Evolutionary conservation across 2,888 invertebrate species (phyloP).

Genomic region (Drosophila hamatofila): DNA sequence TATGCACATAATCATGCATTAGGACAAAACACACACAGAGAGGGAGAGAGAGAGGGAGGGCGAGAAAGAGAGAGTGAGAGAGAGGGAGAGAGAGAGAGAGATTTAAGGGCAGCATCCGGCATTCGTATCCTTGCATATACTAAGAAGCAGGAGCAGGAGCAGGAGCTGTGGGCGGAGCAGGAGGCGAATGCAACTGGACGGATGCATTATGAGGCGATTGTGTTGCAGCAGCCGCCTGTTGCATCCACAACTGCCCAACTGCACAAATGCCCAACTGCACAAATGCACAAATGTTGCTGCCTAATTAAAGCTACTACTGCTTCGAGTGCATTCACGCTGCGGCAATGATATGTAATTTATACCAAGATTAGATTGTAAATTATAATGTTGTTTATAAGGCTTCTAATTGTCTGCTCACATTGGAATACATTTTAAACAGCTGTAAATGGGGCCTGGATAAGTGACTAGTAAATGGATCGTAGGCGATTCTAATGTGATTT

Average conservation of each 20-base stretch:
- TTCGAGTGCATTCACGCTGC: constrained; percentile 13
- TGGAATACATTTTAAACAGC: not conserved
- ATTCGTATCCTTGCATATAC: constrained; percentile 49
- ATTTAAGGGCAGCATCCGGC: constrained; percentile 28
- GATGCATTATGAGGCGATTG: constrained; percentile 70
- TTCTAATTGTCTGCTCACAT: not conserved
- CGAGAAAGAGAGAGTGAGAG: not conserved
- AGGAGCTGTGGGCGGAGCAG: not conserved
- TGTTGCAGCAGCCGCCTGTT: constrained; percentile 64
- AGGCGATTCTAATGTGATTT: not conserved
- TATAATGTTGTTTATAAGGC: constrained; percentile 13
- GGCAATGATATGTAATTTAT: constrained; percentile 22
- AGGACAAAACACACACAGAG: constrained; percentile 41
- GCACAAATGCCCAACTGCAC: no score
- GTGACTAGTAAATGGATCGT: not conserved
- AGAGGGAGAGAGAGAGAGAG: constrained; percentile 7
- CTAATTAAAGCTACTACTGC: constrained; percentile 50
- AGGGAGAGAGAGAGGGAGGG: constrained; percentile 10
- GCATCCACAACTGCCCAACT: constrained; percentile 43
- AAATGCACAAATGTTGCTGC: constrained; percentile 34
- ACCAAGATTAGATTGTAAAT: constrained; percentile 15
- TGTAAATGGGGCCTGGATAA: not conserved
- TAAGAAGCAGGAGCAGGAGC: constrained; percentile 11
- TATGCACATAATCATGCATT: constrained; percentile 74
- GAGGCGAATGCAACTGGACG: constrained; percentile 38